Base-by-base conservation (phyloP, 2,113 vertebrate genomes). In the Hippocampus comes region DNA sequence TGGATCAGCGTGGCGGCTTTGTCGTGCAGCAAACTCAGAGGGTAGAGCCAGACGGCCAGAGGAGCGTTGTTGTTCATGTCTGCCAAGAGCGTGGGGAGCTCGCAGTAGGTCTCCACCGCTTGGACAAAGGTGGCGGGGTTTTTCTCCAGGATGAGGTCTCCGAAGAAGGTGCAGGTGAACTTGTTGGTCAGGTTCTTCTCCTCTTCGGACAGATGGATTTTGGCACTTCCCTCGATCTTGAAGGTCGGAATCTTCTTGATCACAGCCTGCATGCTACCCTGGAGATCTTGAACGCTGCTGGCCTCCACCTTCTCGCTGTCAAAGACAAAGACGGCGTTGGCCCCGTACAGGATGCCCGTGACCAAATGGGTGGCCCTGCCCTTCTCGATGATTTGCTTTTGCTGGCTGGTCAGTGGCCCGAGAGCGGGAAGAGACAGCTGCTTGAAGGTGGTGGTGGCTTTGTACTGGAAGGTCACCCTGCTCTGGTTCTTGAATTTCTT, bases 161-260 rank as follows among this genome's bases (percentile, higher is more conserved):
- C n/a, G n/a, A n/a, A n/a, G n/a, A n/a, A n/a, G n/a, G n/a, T n/a
- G n/a, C n/a, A n/a, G n/a, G n/a, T n/a, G n/a, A n/a, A n/a, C n/a
- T n/a, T n/a, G n/a, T n/a, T n/a, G n/a, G n/a, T n/a, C n/a, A n/a
- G n/a, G n/a, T n/a, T n/a, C n/a, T n/a, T n/a, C n/a, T n/a, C n/a
- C n/a, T n/a, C n/a, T n/a, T n/a, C n/a, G n/a, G n/a, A n/a, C n/a
- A n/a, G n/a, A n/a, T n/a, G n/a, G n/a, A n/a, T n/a, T n/a, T n/a
- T n/a, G n/a, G n/a, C n/a, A n/a, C n/a, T n/a, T n/a, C n/a, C n/a
- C 0, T 66, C 38, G 30, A 72, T 0, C 9, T 1, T 0, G 21
- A 53, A 53, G 20, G 51, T 21, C 0, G 51, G 51, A 53, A 53
- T 53, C 51, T 53, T 53, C 51, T 21, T 53, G 51, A 53, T 21